These are phyloP conservation scores for Cepphus grylle DNA, from an alignment of 2,113 vertebrate genomes.

Conservation along the genomic window DNA sequence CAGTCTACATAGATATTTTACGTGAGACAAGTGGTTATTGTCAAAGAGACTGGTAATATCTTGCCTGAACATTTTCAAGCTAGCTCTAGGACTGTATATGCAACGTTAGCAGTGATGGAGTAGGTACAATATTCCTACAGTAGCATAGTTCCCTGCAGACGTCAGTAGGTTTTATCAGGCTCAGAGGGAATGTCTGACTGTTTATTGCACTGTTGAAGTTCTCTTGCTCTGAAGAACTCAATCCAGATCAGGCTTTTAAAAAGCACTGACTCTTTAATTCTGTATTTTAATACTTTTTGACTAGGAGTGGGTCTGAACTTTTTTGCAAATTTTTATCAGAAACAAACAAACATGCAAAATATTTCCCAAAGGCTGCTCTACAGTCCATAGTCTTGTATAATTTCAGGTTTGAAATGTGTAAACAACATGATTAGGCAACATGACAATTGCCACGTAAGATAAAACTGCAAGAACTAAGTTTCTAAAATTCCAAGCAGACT, in stretches of 20 bases:
- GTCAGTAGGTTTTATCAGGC: constrained; percentile 10
- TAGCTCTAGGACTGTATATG: neutral
- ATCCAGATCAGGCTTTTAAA: neutral
- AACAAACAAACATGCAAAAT: neutral
- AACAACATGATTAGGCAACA: neutral
- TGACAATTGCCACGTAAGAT: neutral
- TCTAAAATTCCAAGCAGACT: neutral
- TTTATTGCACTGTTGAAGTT: neutral
- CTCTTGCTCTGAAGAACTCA: neutral
- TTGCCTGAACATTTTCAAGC: neutral
- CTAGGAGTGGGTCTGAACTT: neutral
- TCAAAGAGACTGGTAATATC: neutral
- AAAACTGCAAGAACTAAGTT: neutral
- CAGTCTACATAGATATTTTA: neutral
- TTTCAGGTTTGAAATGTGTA: neutral
- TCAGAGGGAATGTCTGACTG: neutral
- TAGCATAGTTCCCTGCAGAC: constrained; percentile 14
- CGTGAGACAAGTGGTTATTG: constrained; percentile 23
- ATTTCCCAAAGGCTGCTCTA: neutral
- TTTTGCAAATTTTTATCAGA: neutral
- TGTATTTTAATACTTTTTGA: neutral
- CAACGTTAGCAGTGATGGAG: constrained; percentile 13
- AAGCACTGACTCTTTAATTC: neutral
- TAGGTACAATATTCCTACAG: neutral
- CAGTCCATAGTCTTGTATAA: neutral